phyloP scores from a whole-genome alignment of 2,888 invertebrate genomes.

The Pollenia angustigena region DNA sequence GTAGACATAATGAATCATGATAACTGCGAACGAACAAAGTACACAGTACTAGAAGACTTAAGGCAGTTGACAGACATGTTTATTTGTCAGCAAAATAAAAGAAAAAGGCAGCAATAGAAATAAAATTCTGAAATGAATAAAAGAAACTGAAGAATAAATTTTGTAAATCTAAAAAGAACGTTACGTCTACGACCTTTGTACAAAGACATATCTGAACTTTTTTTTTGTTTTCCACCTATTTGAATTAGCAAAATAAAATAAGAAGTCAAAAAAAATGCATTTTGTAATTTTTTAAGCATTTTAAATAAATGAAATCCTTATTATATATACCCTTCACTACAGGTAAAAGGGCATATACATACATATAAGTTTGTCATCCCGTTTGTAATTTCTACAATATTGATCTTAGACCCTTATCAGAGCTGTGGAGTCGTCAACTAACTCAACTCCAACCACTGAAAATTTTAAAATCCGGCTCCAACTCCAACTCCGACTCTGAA shows the following conservation, averaged over 20 bases:
- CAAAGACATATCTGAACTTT: neutral
- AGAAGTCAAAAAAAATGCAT: slow-evolving; percentile 14
- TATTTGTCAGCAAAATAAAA: slow-evolving; percentile 57
- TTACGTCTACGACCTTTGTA: slow-evolving; percentile 6
- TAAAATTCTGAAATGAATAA: neutral
- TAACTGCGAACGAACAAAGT: slow-evolving; percentile 11
- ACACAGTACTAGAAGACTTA: slow-evolving; percentile 33
- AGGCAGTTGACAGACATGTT: slow-evolving; percentile 63
- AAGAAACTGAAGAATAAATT: neutral
- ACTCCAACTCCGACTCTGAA: too few relatives aligned
- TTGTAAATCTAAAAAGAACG: slow-evolving; percentile 4
- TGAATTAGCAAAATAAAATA: slow-evolving; percentile 18
- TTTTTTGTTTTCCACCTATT: neutral
- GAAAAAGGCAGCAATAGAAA: neutral
- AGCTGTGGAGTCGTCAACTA: too few relatives aligned
- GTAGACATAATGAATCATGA: slow-evolving; percentile 41
- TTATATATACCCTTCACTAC: neutral
- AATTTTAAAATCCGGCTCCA: too few relatives aligned
- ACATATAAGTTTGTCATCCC: too few relatives aligned
- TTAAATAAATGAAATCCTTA: slow-evolving; percentile 22
- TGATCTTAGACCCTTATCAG: too few relatives aligned
- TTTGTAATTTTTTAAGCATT: slow-evolving; percentile 16
- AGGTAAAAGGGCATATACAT: too few relatives aligned
- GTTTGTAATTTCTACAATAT: too few relatives aligned
- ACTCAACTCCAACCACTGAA: too few relatives aligned